Evolutionary conservation across 2,113 vertebrate genomes (phyloP).

Genomic region (Nesoenas mayeri): DNA sequence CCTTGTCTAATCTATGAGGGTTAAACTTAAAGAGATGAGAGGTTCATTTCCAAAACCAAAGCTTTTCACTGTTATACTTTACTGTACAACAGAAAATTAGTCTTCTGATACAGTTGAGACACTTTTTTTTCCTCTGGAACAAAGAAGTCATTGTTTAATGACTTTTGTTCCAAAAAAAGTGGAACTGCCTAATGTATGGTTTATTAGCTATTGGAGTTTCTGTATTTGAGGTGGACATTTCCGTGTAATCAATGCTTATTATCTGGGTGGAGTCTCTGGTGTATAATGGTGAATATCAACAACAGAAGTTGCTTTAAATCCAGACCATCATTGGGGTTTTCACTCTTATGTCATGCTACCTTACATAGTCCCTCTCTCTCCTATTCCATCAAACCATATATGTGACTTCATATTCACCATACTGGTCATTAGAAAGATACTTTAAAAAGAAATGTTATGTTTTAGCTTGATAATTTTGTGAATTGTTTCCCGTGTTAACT

Average conservation of each 20-base stretch:
- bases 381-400: not conserved
- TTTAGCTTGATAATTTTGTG: not conserved
- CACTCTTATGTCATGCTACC: not conserved
- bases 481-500: rapidly evolving
- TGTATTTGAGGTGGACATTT: not conserved
- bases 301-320: not conserved
- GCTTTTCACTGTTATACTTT: not conserved
- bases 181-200: not conserved
- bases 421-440: not conserved
- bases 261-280: not conserved
- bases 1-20: not conserved
- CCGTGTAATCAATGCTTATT: not conserved
- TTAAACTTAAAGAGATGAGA: not conserved
- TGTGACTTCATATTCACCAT: not conserved
- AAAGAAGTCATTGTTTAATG: not conserved
- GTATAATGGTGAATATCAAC: not conserved
- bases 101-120: not conserved
- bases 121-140: not conserved
- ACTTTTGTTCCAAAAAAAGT: not conserved
- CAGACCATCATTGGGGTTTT: rapidly evolving
- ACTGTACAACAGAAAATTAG: not conserved
- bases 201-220: not conserved
- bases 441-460: not conserved
- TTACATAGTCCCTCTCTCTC: not conserved
- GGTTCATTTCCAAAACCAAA: not conserved